Evolutionary conservation across 2,113 vertebrate species (phyloP), one percentile per base, ranked within the genome.

Genomic region (Epinephelus cyanopodus): DNA sequence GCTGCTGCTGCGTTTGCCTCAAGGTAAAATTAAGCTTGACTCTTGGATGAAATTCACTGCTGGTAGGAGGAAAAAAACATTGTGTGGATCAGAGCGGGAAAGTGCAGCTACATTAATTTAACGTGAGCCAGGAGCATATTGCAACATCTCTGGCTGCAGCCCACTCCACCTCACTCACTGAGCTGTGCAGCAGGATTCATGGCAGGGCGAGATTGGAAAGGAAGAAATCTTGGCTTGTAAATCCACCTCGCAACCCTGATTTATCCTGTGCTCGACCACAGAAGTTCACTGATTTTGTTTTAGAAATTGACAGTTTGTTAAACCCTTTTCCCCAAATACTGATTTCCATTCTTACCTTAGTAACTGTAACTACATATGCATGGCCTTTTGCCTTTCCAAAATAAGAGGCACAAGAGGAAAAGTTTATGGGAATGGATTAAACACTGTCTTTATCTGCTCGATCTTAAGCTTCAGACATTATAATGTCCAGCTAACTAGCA

Each of bases 11-110:
- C 15, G 12, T 77, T 79, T 79, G 80, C 90, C 92, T 87, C 74
- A 67, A 91, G 90, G 87, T 91, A 75, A 92, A 89, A 90, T 93
- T 87, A 90, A 90, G 89, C 86, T 71, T 82, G 90, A 84, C 86
- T 88, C 80, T 84, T 85, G 85, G 89, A 89, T 87, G 90, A 82
- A 88, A 89, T 86, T 89, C 87, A 81, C 71, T 68, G 79, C 83
- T 84, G 79, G 87, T 82, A 79, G 80, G 72, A 91, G 89, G 73
- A 29, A 76, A 74, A 75, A 79, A 79, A 86, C 78, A 85, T 79
- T 86, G 89, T 77, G 82, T 83, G 89, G 91, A 89, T 93, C 84
- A 88, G 86, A 88, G 87, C 83, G 58, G 77, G 77, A 86, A 87
- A 88, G 82, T 88, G 74, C 74, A 88, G 83, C 83, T 85, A 85